Percentiles rank a stretch among this genome's conserved stretches.
Evolutionary conservation across 1,140 invertebrate genomes (phyloP).

Genomic region (Diploscapter pachys): DNA sequence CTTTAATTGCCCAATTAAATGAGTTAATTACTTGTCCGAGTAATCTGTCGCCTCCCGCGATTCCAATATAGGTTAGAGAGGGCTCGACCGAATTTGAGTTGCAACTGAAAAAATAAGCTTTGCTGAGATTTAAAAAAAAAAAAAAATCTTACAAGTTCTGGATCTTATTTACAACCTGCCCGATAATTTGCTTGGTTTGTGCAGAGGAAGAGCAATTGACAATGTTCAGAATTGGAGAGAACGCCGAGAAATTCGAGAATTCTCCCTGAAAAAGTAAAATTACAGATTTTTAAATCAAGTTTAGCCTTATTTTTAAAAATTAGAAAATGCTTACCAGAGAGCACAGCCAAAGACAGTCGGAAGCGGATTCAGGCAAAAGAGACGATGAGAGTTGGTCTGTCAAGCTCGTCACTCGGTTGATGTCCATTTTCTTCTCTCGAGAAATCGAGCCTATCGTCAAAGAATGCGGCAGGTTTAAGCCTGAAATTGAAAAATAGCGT

Average conservation of each 20-base stretch:
- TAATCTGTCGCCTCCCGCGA: conserved; percentile 27
- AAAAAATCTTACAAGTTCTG: conserved; percentile 33
- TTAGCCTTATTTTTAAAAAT: no score
- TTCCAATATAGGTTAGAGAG: conserved; percentile 16
- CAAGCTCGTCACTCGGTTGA: no score
- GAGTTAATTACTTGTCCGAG: conserved; percentile 23
- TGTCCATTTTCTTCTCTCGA: no score
- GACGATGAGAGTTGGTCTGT: no score
- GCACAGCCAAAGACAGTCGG: neutral
- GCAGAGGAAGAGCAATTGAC: neutral
- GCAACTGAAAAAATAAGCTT: conserved; percentile 21
- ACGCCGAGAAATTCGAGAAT: no score
- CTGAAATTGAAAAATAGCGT: no score
- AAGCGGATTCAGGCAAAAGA: neutral
- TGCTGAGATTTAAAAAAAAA: neutral
- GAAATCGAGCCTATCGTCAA: no score
- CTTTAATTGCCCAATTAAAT: neutral
- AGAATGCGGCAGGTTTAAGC: no score
- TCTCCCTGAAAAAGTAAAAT: neutral
- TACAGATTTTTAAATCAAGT: neutral
- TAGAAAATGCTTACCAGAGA: neutral
- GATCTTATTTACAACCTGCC: conserved; percentile 21
- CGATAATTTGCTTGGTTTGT: neutral
- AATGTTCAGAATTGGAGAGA: neutral
- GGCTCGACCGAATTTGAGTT: conserved; percentile 29